Percentiles rank a stretch among this genome's conserved stretches.
Conservation (phyloP, 2,113 vertebrate species). For the mouse (Mus musculus) region DNA sequence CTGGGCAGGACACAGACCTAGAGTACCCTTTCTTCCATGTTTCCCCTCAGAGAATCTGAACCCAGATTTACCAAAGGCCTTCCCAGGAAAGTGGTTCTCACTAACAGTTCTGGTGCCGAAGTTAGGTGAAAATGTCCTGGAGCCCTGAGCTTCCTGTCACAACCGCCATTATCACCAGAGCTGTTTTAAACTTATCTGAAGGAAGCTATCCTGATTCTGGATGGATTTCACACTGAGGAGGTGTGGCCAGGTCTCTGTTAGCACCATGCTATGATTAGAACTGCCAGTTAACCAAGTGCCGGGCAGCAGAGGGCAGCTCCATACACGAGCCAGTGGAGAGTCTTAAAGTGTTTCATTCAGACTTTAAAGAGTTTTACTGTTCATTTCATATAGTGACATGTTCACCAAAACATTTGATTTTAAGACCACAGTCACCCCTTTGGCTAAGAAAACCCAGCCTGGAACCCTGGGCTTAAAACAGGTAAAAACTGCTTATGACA, state of each 20-base stretch:
- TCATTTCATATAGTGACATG: not conserved
- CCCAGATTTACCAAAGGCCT: not conserved
- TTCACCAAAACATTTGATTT: not conserved
- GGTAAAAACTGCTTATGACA: not conserved
- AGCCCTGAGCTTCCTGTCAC: not conserved
- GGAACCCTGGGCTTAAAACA: not conserved
- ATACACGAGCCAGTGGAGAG: not conserved
- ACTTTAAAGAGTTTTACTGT: not conserved
- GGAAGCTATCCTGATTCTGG: not conserved
- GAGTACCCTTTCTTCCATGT: accelerated
- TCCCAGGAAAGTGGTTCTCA: not conserved
- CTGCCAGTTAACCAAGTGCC: too few species aligned
- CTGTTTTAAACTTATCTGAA: not conserved
- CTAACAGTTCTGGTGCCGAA: not conserved
- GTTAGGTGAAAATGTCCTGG: too few species aligned
- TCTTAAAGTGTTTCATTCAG: not conserved
- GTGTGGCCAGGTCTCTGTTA: accelerated
- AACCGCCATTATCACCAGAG: not conserved
- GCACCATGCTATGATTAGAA: accelerated
- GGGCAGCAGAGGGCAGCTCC: not conserved
- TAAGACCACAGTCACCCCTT: not conserved
- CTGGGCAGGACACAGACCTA: too few species aligned
- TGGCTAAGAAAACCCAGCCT: not conserved
- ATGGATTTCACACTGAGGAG: not conserved
- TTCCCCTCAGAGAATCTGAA: not conserved